Percentiles rank a stretch among this genome's conserved stretches.
Conservation (phyloP, 1,140 invertebrate genomes). For the Chrysomallon squamiferum region DNA sequence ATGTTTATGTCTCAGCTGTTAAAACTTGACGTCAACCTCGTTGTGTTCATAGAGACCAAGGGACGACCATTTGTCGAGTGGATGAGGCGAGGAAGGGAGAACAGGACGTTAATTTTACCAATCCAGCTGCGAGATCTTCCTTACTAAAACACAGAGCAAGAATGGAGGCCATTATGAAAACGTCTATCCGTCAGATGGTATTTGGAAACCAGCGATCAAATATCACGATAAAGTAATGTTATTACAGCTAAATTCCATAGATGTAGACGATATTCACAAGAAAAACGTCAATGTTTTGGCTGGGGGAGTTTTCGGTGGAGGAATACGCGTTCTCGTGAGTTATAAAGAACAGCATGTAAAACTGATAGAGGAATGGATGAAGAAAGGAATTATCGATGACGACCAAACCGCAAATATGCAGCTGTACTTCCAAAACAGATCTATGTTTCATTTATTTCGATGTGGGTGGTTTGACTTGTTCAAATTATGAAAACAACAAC, state of each 20-base stretch:
- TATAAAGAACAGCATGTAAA: slow-evolving; percentile 9
- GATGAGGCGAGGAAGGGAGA: slow-evolving; percentile 15
- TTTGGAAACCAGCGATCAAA: slow-evolving; percentile 16
- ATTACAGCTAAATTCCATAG: slow-evolving; percentile 1
- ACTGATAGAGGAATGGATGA: slow-evolving; percentile 11
- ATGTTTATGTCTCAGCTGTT: slow-evolving; percentile 15
- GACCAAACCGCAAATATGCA: slow-evolving; percentile 19
- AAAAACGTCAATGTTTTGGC: slow-evolving; percentile 12
- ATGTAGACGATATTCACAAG: slow-evolving; percentile 3
- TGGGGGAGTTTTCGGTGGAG: slow-evolving; percentile 16
- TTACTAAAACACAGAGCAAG: slow-evolving; percentile 14
- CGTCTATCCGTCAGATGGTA: slow-evolving; percentile 10
- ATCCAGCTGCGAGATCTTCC: neutral
- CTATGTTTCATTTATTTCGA: slow-evolving; percentile 10
- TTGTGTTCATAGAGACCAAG: slow-evolving; percentile 23
- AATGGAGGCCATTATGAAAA: slow-evolving; percentile 13
- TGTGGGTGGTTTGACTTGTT: slow-evolving; percentile 17
- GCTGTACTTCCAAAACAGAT: slow-evolving; percentile 13
- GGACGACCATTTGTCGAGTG: slow-evolving; percentile 14
- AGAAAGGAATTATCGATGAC: slow-evolving; percentile 14
- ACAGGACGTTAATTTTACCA: slow-evolving; percentile 8
- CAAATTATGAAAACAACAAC: too few relatives aligned
- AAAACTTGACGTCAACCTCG: slow-evolving; percentile 26
- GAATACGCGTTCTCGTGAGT: neutral
- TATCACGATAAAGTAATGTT: slow-evolving; percentile 15